phyloP scores from a whole-genome alignment of 2,888 invertebrate species.

The Caenorhabditis sp. region DNA sequence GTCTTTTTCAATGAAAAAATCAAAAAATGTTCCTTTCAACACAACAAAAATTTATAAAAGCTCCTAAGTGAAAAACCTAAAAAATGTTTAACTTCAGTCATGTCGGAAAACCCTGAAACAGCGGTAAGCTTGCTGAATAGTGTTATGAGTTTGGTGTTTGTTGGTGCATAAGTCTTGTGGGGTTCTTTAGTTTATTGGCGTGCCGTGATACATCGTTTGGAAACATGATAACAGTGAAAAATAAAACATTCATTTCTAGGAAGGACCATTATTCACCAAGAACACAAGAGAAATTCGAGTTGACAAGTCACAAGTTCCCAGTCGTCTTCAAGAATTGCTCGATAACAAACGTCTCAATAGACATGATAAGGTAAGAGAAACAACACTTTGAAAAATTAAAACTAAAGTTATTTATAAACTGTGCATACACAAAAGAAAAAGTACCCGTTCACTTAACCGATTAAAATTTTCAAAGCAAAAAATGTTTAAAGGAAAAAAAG shows the following conservation, averaged over 20 bases:
- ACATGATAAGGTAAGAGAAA: conserved; percentile 59
- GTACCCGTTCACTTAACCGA: no score
- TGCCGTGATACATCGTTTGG: conserved; percentile 9
- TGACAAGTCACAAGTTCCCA: conserved; percentile 62
- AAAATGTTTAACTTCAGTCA: no score
- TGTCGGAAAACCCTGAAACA: conserved; percentile 22
- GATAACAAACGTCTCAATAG: conserved; percentile 70
- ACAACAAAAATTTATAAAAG: no score
- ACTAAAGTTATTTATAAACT: no score
- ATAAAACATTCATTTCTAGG: conserved; percentile 28
- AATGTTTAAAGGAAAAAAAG: no score
- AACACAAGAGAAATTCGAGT: conserved; percentile 64
- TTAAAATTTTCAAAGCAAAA: no score
- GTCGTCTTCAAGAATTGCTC: conserved; percentile 67
- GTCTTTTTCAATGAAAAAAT: neutral
- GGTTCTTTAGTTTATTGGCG: conserved; percentile 10
- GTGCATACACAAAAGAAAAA: no score
- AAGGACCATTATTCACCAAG: conserved; percentile 70
- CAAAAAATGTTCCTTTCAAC: no score
- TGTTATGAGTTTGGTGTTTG: conserved; percentile 22
- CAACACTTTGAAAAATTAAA: neutral
- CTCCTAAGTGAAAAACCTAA: no score
- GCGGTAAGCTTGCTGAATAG: conserved; percentile 35
- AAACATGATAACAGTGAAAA: neutral
- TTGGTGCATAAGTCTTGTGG: conserved; percentile 3